Evolutionary conservation across 2,888 invertebrate species (phyloP).

Genomic region (Hoplodrina ambigua): DNA sequence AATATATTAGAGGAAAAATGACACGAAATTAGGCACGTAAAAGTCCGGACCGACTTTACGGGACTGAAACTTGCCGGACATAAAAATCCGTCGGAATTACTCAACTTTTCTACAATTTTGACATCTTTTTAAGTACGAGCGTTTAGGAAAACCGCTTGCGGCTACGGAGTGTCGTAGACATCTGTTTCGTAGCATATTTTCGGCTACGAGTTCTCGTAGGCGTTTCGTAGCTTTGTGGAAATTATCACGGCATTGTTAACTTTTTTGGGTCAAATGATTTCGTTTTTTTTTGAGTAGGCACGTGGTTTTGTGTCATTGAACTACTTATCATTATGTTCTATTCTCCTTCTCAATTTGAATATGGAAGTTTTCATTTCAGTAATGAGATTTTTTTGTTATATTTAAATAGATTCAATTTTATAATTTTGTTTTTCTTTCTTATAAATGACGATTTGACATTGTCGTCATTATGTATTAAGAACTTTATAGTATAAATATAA

Average conservation of each 20-base stretch:
- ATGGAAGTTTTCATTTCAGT: neutral
- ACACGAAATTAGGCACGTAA: conserved; percentile 58
- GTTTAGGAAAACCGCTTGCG: conserved; percentile 58
- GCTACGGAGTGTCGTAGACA: conserved; percentile 56
- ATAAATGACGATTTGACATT: too few species aligned
- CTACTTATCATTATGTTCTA: conserved; percentile 35
- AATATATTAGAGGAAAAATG: conserved; percentile 58
- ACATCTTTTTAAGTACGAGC: conserved; percentile 60
- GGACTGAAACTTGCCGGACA: conserved; percentile 46
- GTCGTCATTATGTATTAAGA: too few species aligned
- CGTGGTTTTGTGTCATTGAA: conserved; percentile 38
- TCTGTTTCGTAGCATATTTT: conserved; percentile 57
- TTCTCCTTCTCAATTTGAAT: conserved; percentile 8
- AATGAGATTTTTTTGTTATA: too few species aligned
- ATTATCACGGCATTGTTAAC: conserved; percentile 54
- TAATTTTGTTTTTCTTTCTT: too few species aligned
- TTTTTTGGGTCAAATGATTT: conserved; percentile 45
- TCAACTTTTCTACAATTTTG: conserved; percentile 59
- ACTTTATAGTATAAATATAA: too few species aligned
- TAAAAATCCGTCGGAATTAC: conserved; percentile 61
- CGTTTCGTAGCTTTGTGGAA: conserved; percentile 52
- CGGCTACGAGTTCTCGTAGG: conserved; percentile 51
- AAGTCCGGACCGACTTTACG: conserved; percentile 48
- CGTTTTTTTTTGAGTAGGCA: conserved; percentile 8
- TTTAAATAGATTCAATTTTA: too few species aligned